A percentile compares a stretch with the other conserved stretches of the same genome.
These are phyloP conservation scores for Trissolcus basalis DNA, from an alignment of 1,140 invertebrate species.

Conservation along the genomic window DNA sequence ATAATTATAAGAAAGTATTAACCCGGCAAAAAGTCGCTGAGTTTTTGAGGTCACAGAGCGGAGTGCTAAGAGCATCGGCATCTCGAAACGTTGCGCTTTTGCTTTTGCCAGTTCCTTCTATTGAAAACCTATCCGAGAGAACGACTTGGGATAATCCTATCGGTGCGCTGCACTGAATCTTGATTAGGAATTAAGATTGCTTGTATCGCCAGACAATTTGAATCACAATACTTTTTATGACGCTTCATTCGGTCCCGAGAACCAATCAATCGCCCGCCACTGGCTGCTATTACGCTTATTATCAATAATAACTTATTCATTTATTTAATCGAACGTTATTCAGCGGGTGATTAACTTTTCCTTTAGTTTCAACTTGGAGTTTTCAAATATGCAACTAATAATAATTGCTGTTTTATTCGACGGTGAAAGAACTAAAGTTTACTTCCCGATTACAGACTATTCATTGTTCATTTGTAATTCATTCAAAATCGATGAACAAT, in stretches of 20 bases:
- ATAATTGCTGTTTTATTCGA: too few relatives aligned
- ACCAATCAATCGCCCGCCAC: background rate
- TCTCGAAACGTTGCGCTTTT: background rate
- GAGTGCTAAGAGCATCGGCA: constrained; percentile 3
- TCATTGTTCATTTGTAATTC: too few relatives aligned
- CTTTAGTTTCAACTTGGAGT: too few relatives aligned
- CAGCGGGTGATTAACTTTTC: too few relatives aligned
- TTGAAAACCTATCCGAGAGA: background rate
- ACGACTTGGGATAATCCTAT: constrained; percentile 18
- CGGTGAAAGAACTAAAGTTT: too few relatives aligned
- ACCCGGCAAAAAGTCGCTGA: background rate
- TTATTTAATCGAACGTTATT: too few relatives aligned
- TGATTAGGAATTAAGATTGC: constrained; percentile 28
- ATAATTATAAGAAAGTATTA: constrained; percentile 34
- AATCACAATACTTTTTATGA: constrained; percentile 27
- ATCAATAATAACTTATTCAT: too few relatives aligned
- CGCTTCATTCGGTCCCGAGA: background rate
- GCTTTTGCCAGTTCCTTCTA: background rate
- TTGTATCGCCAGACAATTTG: constrained; percentile 16
- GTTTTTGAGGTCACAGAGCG: constrained; percentile 21
- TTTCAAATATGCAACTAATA: too few relatives aligned
- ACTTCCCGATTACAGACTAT: too few relatives aligned
- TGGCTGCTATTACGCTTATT: background rate
- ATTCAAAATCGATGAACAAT: too few relatives aligned
- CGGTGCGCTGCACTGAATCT: constrained; percentile 7